These are phyloP conservation scores for Chrysogorgia sp. DNA, from an alignment of 92 coral and sea anemone genomes.

Conservation along the genomic window DNA sequence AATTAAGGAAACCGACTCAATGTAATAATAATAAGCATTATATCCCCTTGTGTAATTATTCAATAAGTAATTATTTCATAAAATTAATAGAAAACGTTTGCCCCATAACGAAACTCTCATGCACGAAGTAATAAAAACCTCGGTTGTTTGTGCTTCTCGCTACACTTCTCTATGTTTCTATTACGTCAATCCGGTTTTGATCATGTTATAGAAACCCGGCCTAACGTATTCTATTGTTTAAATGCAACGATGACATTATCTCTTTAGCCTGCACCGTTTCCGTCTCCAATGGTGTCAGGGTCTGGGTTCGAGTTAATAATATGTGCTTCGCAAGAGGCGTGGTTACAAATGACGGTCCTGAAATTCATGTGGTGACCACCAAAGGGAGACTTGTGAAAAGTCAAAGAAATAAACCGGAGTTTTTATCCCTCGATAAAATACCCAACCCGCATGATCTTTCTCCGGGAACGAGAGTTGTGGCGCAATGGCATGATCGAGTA, in stretches of 20 bases:
- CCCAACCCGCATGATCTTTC: slow-evolving; percentile 84
- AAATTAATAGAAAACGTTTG: no score
- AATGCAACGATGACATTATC: no score
- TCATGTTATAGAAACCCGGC: background rate
- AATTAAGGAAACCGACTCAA: no score
- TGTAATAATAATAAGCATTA: no score
- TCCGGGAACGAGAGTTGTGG: slow-evolving; percentile 83
- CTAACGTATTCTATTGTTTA: background rate
- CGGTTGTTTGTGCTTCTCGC: no score
- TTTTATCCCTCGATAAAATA: slow-evolving; percentile 72
- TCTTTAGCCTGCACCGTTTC: slow-evolving; percentile 67
- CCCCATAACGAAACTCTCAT: no score
- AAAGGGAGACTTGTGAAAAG: slow-evolving; percentile 75
- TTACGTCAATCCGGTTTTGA: no score
- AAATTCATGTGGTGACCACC: slow-evolving; percentile 81
- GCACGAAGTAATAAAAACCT: no score
- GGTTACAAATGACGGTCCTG: slow-evolving; percentile 80
- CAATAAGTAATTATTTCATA: no score
- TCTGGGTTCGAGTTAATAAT: slow-evolving; percentile 88
- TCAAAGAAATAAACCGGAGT: slow-evolving; percentile 69
- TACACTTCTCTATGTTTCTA: no score
- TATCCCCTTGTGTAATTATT: no score
- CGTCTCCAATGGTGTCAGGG: slow-evolving; percentile 76
- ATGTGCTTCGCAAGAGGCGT: slow-evolving; percentile 80
- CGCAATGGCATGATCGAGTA: slow-evolving; percentile 81